Conservation (phyloP, 2,797 vertebrate species). For the Knipowitschia caucasica region DNA sequence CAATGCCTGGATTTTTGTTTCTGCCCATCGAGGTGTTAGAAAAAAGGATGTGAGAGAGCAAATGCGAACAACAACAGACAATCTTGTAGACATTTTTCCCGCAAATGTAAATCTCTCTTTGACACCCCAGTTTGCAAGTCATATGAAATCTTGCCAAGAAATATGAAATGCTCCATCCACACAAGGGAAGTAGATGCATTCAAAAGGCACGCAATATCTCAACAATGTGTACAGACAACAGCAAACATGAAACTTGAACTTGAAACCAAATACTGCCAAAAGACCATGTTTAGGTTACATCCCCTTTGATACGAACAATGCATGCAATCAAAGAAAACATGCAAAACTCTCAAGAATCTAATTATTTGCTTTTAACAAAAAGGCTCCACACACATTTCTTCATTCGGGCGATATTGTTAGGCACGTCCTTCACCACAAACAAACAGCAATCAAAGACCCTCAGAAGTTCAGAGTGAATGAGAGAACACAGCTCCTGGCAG, state of each 20-base stretch:
- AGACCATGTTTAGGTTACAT: no score
- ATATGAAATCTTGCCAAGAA: neutral
- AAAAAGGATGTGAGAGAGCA: conserved; percentile 7
- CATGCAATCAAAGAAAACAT: no score
- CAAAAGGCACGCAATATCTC: no score
- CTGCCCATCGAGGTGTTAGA: conserved; percentile 17
- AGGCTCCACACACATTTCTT: neutral
- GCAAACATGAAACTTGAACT: no score
- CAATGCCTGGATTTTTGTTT: conserved; percentile 25
- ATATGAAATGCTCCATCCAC: no score
- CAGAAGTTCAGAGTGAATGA: neutral
- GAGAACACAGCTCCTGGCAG: neutral
- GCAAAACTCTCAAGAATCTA: no score
- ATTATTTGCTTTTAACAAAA: no score
- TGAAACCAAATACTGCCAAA: no score
- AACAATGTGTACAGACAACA: no score
- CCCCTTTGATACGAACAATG: no score
- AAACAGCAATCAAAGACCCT: conserved; percentile 6
- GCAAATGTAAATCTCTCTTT: neutral
- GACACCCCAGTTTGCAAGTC: neutral
- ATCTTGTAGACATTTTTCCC: neutral
- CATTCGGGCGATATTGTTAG: neutral
- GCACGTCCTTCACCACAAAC: neutral
- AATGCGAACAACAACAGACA: conserved; percentile 1
- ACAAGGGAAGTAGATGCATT: no score